Base-by-base conservation (phyloP, 1,140 invertebrate species). In the Aphis craccivora region DNA sequence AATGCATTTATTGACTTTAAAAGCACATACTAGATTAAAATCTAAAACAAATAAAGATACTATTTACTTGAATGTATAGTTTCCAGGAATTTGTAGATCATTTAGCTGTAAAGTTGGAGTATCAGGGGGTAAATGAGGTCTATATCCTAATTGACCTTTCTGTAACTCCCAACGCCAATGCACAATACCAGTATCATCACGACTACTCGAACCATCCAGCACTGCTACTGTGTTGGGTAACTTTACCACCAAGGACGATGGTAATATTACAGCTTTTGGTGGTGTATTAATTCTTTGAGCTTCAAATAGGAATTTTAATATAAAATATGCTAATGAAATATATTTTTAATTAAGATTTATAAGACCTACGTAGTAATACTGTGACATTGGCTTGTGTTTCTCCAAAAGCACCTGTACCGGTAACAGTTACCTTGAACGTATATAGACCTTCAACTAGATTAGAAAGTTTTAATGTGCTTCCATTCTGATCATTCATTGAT, bases 311-410 rank as follows among this genome's bases (percentile, higher is more conserved):
- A 84, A 37, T 40, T 88, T 67, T 37, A 90, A 93, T 25, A 88
- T 25, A 45, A 45, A 23, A 30, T 18, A 4, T 48, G 8, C 14
- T 48, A 45, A 23, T 90, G 2, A 25, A 86, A 93, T 43, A 55
- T 60, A 55, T 14, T 35, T 40, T 8, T 67, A 67, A 30, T 30
- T n/a, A n/a, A 76, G 84, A 96, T 96, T 96, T 95, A 97, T 76
- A n/a, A 76, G 87, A 96, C 96, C 96, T 95, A 97, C 97, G 96
- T 94, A 98, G 97, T 94, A 98, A 95, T 43, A 99, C 98, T n/a
- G 98, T 98, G 4, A 99, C 97, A 95, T 99, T 99, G 1, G 98
- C 98, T 94, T 97, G 97, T 0, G 97, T 97, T 95, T 98, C 97
- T 40, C 98, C 98, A 95, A 97, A 97, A 55, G 97, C 97, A 94